A percentile compares a stretch with the other conserved stretches of the same genome.
Evolutionary conservation across 2,797 vertebrate genomes (phyloP).

Genomic region (Podargus strigoides): DNA sequence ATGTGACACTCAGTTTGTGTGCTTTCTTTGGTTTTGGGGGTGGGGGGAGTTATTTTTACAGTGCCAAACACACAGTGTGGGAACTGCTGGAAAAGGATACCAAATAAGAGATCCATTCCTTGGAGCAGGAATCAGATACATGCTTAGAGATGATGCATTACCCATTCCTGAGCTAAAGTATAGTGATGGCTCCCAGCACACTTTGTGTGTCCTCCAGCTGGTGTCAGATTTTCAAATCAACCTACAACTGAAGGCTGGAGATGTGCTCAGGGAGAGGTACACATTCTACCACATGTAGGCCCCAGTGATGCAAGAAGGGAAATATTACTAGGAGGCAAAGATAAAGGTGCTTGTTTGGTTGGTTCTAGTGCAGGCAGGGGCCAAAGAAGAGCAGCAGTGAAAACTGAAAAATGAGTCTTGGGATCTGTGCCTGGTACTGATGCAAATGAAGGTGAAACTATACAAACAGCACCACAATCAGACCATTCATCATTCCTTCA

Average conservation of each 20-base stretch:
- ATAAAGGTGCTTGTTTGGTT: conserved; percentile 45
- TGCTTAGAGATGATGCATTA: neutral
- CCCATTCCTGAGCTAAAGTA: neutral
- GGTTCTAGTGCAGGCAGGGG: neutral
- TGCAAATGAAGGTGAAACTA: conserved; percentile 79
- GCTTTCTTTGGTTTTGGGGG: neutral
- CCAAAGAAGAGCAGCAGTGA: conserved; percentile 59
- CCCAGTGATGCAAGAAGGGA: neutral
- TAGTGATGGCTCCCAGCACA: neutral
- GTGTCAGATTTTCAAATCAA: neutral
- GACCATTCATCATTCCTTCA: conserved; percentile 74
- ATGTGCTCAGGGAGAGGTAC: neutral
- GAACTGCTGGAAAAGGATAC: neutral
- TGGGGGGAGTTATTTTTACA: neutral
- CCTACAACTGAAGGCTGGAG: neutral
- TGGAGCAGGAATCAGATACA: neutral
- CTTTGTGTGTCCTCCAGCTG: neutral
- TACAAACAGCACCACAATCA: conserved; percentile 77
- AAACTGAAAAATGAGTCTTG: conserved; percentile 57
- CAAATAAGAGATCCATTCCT: neutral
- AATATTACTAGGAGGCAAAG: neutral
- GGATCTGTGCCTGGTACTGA: conserved; percentile 78
- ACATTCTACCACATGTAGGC: neutral
- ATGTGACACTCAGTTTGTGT: neutral
- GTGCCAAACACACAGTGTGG: neutral